phyloP scores from a whole-genome alignment of 1,140 invertebrate genomes.

The Manduca sexta region DNA sequence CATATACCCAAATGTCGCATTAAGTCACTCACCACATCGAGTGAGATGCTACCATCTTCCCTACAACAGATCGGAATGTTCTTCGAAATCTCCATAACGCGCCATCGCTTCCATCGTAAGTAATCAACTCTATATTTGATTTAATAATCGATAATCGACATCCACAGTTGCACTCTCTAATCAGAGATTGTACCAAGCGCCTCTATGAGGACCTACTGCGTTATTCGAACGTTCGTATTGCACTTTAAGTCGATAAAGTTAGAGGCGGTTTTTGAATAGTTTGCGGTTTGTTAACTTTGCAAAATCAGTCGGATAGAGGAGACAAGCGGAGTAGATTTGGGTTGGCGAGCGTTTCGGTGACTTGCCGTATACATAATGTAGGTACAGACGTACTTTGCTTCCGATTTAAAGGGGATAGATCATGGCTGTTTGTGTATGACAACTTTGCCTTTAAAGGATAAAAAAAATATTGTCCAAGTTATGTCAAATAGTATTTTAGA shows the following conservation, averaged over 20 bases:
- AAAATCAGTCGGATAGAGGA: conserved; percentile 23
- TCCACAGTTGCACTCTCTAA: conserved; percentile 19
- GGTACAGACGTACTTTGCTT: background rate
- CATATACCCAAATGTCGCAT: too few species aligned
- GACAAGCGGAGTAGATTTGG: conserved; percentile 33
- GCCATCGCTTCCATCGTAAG: conserved; percentile 19
- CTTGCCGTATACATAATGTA: conserved; percentile 14
- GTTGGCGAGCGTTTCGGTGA: conserved; percentile 20
- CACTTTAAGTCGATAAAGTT: background rate
- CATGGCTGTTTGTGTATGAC: too few species aligned
- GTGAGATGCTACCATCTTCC: too few species aligned
- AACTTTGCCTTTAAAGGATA: too few species aligned
- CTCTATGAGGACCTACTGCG: conserved; percentile 10
- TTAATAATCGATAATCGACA: conserved; percentile 29
- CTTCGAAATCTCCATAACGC: conserved; percentile 13
- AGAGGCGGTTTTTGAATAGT: conserved; percentile 14
- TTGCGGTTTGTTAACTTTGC: conserved; percentile 11
- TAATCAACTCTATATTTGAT: conserved; percentile 21
- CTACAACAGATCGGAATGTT: background rate
- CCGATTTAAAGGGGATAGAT: background rate
- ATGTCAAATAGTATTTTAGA: too few species aligned
- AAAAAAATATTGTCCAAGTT: too few species aligned
- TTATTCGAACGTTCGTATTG: background rate
- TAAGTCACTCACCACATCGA: too few species aligned
- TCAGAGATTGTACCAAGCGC: conserved; percentile 24